Conservation (phyloP, 2,888 invertebrate species). For the Tiliacea citrago region DNA sequence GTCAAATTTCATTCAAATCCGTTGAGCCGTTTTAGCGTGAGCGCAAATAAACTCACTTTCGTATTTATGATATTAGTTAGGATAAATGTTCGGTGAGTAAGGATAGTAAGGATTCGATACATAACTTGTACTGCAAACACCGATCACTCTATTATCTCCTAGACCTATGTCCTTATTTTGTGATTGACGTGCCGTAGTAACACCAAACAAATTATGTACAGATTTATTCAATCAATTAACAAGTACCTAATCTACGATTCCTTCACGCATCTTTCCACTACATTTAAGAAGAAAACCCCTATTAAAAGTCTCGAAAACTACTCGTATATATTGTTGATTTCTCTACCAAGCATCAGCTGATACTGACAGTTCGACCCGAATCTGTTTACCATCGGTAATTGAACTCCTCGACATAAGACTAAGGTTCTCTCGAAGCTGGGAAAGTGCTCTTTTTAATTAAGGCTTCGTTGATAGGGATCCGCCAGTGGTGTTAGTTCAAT, state of each 20-base stretch:
- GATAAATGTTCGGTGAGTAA: too few species aligned
- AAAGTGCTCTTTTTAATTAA: conserved; percentile 69
- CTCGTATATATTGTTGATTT: not conserved
- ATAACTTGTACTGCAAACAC: not conserved
- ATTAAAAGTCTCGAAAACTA: conserved; percentile 11
- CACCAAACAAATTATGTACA: not conserved
- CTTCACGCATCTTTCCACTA: not conserved
- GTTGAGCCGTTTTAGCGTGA: too few species aligned
- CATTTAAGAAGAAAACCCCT: not conserved
- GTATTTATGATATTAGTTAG: too few species aligned
- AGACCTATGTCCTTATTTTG: not conserved
- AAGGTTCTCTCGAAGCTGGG: conserved; percentile 39
- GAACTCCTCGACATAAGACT: conserved; percentile 26
- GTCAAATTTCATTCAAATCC: too few species aligned
- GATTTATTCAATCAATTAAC: not conserved
- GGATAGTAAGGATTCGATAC: too few species aligned
- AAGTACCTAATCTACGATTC: not conserved
- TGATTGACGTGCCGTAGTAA: not conserved
- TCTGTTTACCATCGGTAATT: conserved; percentile 41
- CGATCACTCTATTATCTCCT: not conserved
- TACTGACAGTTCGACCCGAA: conserved; percentile 28
- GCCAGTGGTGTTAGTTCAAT: conserved; percentile 49
- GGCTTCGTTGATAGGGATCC: conserved; percentile 61
- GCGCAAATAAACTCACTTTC: too few species aligned
- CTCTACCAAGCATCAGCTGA: not conserved